phyloP scores from a whole-genome alignment of 2,888 invertebrate species.

The Phengaris arion region DNA sequence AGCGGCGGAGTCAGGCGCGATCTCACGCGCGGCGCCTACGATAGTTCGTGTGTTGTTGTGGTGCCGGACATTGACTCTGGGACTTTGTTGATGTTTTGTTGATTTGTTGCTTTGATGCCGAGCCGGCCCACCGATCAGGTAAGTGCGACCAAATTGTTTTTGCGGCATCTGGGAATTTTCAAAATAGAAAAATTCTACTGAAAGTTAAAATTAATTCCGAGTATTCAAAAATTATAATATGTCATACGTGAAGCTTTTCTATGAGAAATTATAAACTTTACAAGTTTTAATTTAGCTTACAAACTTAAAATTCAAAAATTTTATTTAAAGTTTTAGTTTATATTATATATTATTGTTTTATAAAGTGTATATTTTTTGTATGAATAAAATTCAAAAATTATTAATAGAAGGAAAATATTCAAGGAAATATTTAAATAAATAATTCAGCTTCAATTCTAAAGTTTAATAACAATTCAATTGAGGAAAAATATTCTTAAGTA shows the following conservation, averaged over 20 bases:
- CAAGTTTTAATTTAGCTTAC: not conserved
- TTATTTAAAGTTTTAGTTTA: not conserved
- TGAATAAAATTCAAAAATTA: not conserved
- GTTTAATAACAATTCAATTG: not conserved
- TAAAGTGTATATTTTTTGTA: not conserved
- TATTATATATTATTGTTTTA: not conserved
- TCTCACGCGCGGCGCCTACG: conserved; percentile 55
- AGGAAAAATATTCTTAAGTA: not conserved
- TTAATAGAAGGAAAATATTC: not conserved
- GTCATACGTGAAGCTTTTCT: not conserved
- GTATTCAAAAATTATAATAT: not conserved
- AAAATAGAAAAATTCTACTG: not conserved
- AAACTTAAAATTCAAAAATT: not conserved
- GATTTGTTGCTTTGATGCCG: conserved; percentile 55
- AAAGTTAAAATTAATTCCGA: not conserved
- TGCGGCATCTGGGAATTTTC: not conserved
- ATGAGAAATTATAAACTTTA: not conserved
- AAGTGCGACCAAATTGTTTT: conserved; percentile 42
- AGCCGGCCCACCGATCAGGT: conserved; percentile 53
- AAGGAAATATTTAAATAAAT: not conserved
- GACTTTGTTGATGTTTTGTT: conserved; percentile 65
- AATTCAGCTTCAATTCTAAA: not conserved
- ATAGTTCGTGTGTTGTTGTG: conserved; percentile 47
- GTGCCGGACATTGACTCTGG: conserved; percentile 65
- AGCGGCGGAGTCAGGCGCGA: conserved; percentile 40